Evolutionary conservation across 2,888 invertebrate genomes (phyloP).

Genomic region (Torymus aiolomorphi): DNA sequence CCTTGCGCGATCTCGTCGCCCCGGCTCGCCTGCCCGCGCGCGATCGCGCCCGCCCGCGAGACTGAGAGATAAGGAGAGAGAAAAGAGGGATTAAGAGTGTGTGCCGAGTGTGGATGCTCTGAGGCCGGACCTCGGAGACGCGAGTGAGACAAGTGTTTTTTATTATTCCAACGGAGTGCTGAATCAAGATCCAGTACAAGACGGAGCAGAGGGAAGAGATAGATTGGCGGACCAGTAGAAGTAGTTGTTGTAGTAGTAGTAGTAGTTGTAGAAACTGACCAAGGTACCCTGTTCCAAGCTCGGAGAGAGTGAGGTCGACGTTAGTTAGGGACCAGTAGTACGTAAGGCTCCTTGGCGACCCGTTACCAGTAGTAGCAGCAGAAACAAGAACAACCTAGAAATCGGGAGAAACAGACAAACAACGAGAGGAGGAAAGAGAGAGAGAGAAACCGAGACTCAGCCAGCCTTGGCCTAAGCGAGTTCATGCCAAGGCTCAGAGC

Average conservation of each 20-base stretch:
- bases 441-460: not conserved
- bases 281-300: slow-evolving; percentile 54
- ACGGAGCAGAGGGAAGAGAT: no score
- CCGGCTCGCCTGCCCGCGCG: slow-evolving; percentile 47
- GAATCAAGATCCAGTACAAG: not conserved
- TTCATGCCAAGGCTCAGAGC: slow-evolving; percentile 21
- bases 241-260: no score
- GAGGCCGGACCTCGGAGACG: not conserved
- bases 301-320: not conserved
- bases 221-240: no score
- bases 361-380: slow-evolving; percentile 24
- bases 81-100: no score
- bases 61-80: no score
- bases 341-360: slow-evolving; percentile 50
- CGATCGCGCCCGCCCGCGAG: no score
- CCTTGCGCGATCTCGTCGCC: slow-evolving; percentile 65
- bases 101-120: no score
- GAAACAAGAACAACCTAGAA: not conserved
- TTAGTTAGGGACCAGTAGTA: slow-evolving; percentile 31
- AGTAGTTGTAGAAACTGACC: no score
- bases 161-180: no score
- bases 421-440: not conserved
- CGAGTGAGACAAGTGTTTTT: not conserved
- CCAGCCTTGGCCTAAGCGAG: not conserved
- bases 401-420: not conserved